Evolutionary conservation across 2,888 invertebrate species (phyloP).

Genomic region (Microplitis manilae): DNA sequence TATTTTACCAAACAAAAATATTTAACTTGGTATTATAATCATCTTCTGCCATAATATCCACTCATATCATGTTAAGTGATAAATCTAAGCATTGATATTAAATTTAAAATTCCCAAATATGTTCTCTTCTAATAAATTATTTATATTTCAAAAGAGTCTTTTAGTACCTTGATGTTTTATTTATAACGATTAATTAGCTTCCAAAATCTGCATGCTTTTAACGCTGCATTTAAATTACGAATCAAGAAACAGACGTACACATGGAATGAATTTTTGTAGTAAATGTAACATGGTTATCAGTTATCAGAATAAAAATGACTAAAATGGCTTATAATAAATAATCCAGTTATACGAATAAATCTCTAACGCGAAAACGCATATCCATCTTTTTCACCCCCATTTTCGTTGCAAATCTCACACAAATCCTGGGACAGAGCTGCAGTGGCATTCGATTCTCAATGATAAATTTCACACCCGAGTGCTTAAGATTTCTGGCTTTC

Average conservation of each 20-base stretch:
- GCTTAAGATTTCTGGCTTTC: constrained; percentile 22
- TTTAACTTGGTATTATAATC: constrained; percentile 1
- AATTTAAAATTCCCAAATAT: too few relatives aligned
- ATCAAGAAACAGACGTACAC: too few relatives aligned
- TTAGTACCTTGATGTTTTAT: too few relatives aligned
- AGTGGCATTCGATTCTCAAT: constrained; percentile 46
- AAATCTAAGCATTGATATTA: too few relatives aligned
- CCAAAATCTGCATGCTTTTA: not conserved
- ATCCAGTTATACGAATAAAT: not conserved
- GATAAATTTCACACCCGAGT: constrained; percentile 41
- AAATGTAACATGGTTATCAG: not conserved
- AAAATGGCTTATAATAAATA: constrained; percentile 10
- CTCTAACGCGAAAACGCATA: not conserved
- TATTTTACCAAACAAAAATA: not conserved
- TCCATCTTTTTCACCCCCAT: constrained; percentile 13
- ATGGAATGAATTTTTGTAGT: too few relatives aligned
- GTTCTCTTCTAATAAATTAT: too few relatives aligned
- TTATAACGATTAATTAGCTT: not conserved
- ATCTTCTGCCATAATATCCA: not conserved
- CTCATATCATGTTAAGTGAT: not conserved
- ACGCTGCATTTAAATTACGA: too few relatives aligned
- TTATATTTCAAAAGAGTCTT: too few relatives aligned
- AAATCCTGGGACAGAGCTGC: constrained; percentile 17
- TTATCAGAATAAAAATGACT: constrained; percentile 8
- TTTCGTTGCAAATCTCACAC: constrained; percentile 11